Conservation (phyloP, 2,113 vertebrate species). For the Cavia aperea region DNA sequence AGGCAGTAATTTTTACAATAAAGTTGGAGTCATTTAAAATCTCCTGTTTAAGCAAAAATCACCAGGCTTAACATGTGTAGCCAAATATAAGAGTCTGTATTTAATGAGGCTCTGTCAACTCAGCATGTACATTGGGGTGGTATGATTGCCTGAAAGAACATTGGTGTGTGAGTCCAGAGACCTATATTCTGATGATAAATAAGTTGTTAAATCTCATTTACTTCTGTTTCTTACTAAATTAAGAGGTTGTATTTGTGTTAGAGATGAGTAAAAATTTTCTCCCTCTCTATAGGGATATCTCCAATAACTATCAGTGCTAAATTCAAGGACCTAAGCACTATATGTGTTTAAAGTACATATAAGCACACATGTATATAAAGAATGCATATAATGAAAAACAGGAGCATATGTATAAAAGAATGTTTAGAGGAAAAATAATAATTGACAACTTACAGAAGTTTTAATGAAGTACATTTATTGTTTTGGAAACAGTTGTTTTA, state of each 20-base stretch:
- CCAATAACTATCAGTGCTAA: neutral
- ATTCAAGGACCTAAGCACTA: neutral
- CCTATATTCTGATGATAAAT: neutral
- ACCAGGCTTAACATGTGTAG: neutral
- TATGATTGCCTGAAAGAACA: neutral
- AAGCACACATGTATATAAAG: too few relatives aligned
- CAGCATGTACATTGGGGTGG: neutral
- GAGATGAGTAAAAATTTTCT: neutral
- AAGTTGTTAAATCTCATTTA: neutral
- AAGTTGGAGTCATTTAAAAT: conserved; percentile 40
- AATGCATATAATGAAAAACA: neutral
- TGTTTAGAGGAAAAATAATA: neutral
- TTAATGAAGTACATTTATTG: conserved; percentile 10
- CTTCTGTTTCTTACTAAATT: neutral
- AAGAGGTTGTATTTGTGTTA: neutral
- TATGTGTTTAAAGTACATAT: neutral
- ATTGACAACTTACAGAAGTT: neutral
- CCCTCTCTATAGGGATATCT: neutral
- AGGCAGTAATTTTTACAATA: conserved; percentile 55
- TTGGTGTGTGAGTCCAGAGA: neutral
- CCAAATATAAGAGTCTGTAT: neutral
- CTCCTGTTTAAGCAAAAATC: neutral
- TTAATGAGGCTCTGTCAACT: neutral
- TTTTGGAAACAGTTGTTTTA: conserved; percentile 35
- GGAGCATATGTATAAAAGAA: neutral